These are phyloP conservation scores for Cistogaster globosa DNA, from an alignment of 2,888 invertebrate genomes.

Conservation along the genomic window DNA sequence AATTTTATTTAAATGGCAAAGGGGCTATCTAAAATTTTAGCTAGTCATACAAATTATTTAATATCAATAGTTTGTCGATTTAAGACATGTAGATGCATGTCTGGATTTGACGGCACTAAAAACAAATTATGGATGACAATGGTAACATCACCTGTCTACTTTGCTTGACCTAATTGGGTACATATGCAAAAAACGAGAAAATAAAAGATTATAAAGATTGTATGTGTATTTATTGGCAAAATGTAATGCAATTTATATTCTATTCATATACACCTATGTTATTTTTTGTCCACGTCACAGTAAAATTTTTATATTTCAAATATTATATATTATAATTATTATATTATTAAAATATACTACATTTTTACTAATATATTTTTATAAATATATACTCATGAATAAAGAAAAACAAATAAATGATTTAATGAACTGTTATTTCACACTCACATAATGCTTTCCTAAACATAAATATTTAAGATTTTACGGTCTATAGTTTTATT, in stretches of 20 bases:
- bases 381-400: no score
- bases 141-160: slow-evolving; percentile 16
- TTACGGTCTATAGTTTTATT: slow-evolving; percentile 15
- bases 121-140: neutral
- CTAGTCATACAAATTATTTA: neutral
- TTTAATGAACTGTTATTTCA: neutral
- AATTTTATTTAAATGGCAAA: no score
- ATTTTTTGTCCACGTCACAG: slow-evolving; percentile 49
- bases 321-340: neutral
- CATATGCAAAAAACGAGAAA: slow-evolving; percentile 3
- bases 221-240: neutral
- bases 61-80: neutral
- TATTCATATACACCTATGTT: neutral
- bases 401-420: no score
- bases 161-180: slow-evolving; percentile 42
- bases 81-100: neutral
- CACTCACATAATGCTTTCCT: slow-evolving; percentile 61
- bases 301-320: neutral
- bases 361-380: neutral
- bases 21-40: no score
- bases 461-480: slow-evolving; percentile 6
- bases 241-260: neutral
- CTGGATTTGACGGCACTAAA: neutral
- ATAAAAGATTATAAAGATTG: neutral
- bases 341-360: neutral